Conservation (phyloP, 2,113 vertebrate species). For the Anser brachyrhynchus region DNA sequence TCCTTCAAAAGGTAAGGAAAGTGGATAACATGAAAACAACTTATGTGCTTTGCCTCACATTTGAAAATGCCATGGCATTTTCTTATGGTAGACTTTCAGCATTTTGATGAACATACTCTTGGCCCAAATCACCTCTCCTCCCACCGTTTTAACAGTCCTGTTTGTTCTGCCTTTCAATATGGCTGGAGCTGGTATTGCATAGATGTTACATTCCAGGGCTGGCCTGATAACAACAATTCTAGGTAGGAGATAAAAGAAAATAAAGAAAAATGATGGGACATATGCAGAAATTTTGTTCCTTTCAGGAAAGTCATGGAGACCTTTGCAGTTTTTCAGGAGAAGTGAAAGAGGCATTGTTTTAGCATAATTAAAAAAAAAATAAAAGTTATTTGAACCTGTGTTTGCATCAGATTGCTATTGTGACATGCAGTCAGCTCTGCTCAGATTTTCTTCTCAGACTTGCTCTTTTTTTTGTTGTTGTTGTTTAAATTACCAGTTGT, state of each 20-base stretch:
- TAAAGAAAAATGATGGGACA: neutral
- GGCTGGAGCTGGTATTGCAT: neutral
- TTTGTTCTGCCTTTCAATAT: neutral
- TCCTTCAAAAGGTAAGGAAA: neutral
- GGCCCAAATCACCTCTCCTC: neutral
- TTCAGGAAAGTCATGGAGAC: fast-evolving
- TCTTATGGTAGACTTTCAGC: neutral
- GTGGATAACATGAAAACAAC: neutral
- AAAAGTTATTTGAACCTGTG: neutral
- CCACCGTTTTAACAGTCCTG: neutral
- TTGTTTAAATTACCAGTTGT: neutral
- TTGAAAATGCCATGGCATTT: neutral
- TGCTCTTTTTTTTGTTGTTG: neutral
- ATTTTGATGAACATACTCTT: neutral
- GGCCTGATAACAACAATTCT: neutral
- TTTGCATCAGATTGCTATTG: neutral
- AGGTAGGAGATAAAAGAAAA: neutral
- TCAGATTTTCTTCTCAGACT: neutral
- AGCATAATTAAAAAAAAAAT: neutral
- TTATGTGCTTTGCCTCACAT: neutral
- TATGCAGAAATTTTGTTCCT: neutral
- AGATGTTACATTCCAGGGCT: neutral
- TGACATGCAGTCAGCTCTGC: neutral
- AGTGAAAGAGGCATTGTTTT: neutral
- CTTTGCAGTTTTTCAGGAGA: neutral